Conservation (phyloP, 2,797 vertebrate species). For the Linurgus olivaceus region DNA sequence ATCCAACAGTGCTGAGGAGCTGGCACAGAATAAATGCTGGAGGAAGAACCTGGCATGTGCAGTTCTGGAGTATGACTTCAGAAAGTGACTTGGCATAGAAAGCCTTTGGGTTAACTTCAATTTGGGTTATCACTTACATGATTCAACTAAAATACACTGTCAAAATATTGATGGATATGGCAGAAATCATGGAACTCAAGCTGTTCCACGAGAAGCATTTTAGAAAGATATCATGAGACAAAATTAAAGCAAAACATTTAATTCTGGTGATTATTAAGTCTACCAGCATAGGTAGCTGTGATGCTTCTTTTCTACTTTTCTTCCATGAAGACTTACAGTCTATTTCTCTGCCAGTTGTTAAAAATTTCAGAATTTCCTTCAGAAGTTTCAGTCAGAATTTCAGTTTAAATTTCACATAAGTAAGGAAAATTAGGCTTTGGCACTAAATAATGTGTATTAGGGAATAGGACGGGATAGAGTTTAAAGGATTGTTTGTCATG, state of each 20-base stretch:
- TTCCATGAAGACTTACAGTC: neutral
- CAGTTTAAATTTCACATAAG: neutral
- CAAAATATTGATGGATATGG: neutral
- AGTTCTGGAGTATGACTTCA: neutral
- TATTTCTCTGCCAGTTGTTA: neutral
- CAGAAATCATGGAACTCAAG: neutral
- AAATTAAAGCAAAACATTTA: neutral
- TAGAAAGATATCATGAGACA: neutral
- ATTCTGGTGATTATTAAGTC: neutral
- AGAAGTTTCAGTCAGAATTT: neutral
- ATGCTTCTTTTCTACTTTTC: neutral
- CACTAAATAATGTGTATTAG: neutral
- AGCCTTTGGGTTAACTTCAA: neutral
- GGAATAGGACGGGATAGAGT: rapidly evolving
- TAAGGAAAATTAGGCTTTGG: neutral
- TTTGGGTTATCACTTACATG: neutral
- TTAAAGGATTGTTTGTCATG: neutral
- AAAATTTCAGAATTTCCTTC: neutral
- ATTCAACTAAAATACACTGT: neutral
- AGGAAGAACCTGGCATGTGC: neutral
- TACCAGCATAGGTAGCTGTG: neutral
- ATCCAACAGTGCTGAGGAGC: neutral
- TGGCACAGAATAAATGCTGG: neutral
- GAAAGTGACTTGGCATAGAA: neutral
- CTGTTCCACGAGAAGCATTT: neutral